These are phyloP conservation scores for Autographa gamma DNA, from an alignment of 2,888 invertebrate species.

Conservation along the genomic window DNA sequence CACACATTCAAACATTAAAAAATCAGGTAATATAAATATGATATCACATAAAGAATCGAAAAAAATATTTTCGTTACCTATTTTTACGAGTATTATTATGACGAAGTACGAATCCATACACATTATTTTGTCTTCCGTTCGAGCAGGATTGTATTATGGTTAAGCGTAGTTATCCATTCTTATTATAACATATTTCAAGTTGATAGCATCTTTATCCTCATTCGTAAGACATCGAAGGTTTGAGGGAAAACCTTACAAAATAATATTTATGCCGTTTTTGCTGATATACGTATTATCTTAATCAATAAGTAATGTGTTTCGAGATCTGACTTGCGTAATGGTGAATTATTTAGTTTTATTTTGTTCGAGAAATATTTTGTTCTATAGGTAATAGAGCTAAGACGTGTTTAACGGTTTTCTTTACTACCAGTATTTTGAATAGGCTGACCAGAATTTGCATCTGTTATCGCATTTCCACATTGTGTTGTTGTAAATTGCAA, in stretches of 20 bases:
- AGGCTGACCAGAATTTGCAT: no score
- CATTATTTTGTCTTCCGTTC: constrained; percentile 39
- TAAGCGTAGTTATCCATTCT: constrained; percentile 24
- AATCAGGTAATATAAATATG: not conserved
- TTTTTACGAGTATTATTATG: constrained; percentile 38
- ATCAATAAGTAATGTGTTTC: constrained; percentile 8
- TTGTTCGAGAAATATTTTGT: not conserved
- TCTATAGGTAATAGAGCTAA: no score
- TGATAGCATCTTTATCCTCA: constrained; percentile 29
- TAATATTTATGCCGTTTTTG: not conserved
- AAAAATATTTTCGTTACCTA: constrained; percentile 5
- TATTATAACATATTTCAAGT: constrained; percentile 39
- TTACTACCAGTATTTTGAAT: no score
- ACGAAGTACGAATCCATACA: constrained; percentile 27
- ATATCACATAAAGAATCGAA: constrained; percentile 13
- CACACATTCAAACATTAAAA: not conserved
- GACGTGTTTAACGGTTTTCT: no score
- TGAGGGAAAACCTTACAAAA: not conserved
- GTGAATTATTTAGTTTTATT: not conserved
- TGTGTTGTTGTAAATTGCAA: no score
- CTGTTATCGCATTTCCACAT: no score
- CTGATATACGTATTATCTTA: constrained; percentile 9
- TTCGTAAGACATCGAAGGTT: constrained; percentile 19
- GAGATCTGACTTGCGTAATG: not conserved
- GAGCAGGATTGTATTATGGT: constrained; percentile 22